Conservation (phyloP, 2,888 invertebrate species). For the Eilema depressum region DNA sequence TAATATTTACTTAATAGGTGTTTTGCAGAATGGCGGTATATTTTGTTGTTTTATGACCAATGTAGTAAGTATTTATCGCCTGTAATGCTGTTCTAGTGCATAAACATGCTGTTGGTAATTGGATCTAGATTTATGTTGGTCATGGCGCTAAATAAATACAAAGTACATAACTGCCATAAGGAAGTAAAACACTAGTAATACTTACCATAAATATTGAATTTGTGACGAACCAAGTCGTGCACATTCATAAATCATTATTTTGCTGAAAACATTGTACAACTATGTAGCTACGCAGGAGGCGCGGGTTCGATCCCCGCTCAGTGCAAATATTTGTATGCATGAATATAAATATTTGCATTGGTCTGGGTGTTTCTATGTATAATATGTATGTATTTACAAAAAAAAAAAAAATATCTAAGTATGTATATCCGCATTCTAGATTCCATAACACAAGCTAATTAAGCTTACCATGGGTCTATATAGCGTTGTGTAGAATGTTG, state of each 20-base stretch:
- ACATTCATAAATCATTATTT: neutral
- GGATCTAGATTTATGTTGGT: neutral
- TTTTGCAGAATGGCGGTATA: conserved; percentile 25
- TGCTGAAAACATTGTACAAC: neutral
- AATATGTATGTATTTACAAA: too few species aligned
- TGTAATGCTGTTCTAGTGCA: conserved; percentile 38
- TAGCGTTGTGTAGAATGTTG: too few species aligned
- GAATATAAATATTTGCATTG: too few species aligned
- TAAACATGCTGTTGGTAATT: conserved; percentile 40
- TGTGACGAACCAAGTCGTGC: conserved; percentile 8
- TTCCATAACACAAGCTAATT: too few species aligned
- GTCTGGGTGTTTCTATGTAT: too few species aligned
- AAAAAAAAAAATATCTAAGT: too few species aligned
- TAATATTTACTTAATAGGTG: conserved; percentile 30
- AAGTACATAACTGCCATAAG: conserved; percentile 35
- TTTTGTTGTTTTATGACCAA: conserved; percentile 37
- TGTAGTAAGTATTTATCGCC: conserved; percentile 36
- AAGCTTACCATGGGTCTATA: too few species aligned
- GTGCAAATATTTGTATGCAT: too few species aligned
- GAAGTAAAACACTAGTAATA: conserved; percentile 30
- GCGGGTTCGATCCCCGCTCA: too few species aligned
- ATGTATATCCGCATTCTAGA: too few species aligned
- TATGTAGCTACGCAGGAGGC: too few species aligned
- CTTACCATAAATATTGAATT: conserved; percentile 27
- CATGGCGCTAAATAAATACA: conserved; percentile 22